Conservation (phyloP, 2,888 invertebrate genomes). For the Leucophenga maculata region DNA sequence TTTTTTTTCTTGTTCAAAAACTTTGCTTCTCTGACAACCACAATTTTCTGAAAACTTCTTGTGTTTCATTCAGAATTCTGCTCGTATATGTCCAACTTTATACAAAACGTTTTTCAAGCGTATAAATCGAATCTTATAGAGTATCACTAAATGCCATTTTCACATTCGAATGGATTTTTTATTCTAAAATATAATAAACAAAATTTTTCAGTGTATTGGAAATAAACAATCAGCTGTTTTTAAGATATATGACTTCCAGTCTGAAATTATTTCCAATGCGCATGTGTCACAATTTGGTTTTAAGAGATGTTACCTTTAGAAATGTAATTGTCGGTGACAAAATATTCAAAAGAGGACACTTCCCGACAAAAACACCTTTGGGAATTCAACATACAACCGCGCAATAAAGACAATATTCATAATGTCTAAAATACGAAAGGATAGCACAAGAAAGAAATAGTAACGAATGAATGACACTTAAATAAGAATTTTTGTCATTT, state of each 20-base stretch:
- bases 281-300: slow-evolving; percentile 8
- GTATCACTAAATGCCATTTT: slow-evolving; percentile 40
- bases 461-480: slow-evolving; percentile 51
- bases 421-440: neutral
- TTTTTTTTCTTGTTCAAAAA: no score
- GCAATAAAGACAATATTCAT: no score
- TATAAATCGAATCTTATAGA: no score
- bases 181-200: slow-evolving; percentile 10
- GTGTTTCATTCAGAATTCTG: neutral
- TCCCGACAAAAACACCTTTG: slow-evolving; percentile 9
- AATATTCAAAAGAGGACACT: slow-evolving; percentile 2
- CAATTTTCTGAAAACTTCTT: no score
- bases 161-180: slow-evolving; percentile 44
- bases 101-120: neutral
- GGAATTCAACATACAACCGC: neutral
- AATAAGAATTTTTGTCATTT: slow-evolving; percentile 44
- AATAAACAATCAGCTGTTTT: slow-evolving; percentile 40
- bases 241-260: neutral
- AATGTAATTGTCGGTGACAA: neutral
- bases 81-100: neutral
- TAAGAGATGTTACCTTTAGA: neutral
- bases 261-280: neutral
- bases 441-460: slow-evolving; percentile 7
- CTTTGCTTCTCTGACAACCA: no score
- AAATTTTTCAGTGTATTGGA: slow-evolving; percentile 39